Evolutionary conservation across 2,797 vertebrate genomes (phyloP).

Genomic region (Aulostomus chinensis): DNA sequence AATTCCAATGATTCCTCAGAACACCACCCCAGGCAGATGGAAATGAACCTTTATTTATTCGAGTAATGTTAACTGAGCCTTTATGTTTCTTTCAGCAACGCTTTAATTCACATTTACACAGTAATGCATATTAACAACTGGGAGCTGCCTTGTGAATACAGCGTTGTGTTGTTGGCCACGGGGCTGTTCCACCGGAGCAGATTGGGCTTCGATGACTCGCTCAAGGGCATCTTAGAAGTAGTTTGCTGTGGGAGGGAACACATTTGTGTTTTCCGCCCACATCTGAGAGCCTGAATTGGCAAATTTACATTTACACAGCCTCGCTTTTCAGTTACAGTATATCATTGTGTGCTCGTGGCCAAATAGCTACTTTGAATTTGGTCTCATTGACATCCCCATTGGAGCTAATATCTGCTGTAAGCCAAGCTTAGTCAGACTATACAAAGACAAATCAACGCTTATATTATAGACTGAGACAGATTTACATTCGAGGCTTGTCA

Average conservation of each 20-base stretch:
- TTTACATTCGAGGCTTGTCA: conserved; percentile 50
- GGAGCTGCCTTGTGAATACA: conserved; percentile 5
- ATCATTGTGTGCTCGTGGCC: background rate
- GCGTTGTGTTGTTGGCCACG: conserved; percentile 6
- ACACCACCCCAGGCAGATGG: conserved; percentile 19
- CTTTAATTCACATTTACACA: conserved; percentile 10
- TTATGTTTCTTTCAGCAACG: conserved; percentile 10
- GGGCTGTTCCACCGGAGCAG: conserved; percentile 14
- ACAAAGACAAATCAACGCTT: conserved; percentile 13
- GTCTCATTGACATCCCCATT: background rate
- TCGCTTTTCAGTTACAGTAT: background rate
- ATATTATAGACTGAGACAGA: conserved; percentile 9
- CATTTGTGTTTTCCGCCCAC: conserved; percentile 9
- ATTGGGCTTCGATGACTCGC: conserved; percentile 19
- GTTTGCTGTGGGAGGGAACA: background rate
- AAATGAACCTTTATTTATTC: conserved; percentile 42
- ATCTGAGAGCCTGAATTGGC: background rate
- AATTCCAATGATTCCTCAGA: conserved; percentile 28
- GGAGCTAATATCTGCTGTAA: conserved; percentile 1
- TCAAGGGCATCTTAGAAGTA: conserved; percentile 19
- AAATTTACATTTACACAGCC: conserved; percentile 1
- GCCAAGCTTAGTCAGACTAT: background rate
- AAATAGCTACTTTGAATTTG: conserved; percentile 1
- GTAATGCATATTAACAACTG: conserved; percentile 17
- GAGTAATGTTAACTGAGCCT: conserved; percentile 18